These are phyloP conservation scores for Propsilocerus akamusi DNA, from an alignment of 1,140 invertebrate genomes.

Conservation along the genomic window DNA sequence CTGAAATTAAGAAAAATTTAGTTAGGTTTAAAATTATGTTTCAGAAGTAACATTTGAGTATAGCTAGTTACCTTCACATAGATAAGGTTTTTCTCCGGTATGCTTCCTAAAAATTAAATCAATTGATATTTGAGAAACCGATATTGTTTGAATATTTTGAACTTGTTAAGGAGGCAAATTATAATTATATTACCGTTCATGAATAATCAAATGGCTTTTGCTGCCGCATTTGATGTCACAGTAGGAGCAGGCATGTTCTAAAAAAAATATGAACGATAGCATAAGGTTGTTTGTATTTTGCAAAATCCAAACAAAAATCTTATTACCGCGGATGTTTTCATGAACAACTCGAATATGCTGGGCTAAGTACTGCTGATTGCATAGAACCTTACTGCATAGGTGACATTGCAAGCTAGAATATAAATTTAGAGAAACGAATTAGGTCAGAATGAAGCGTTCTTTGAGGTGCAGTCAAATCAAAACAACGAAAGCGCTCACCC, in stretches of 20 bases:
- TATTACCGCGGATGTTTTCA: neutral
- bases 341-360: constrained; percentile 1
- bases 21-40: neutral
- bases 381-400: neutral
- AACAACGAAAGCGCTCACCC: neutral
- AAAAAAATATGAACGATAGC: no score
- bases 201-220: neutral
- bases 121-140: no score
- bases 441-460: neutral
- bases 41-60: neutral
- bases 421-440: neutral
- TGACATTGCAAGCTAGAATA: neutral
- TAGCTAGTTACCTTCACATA: neutral
- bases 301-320: no score
- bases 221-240: neutral
- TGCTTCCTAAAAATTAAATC: no score
- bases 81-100: neutral
- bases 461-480: neutral
- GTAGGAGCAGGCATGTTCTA: neutral
- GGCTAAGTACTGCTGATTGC: neutral
- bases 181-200: no score
- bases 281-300: no score
- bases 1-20: neutral
- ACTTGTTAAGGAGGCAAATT: no score
- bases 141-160: no score